A percentile compares a stretch with the other conserved stretches of the same genome.
These are phyloP conservation scores for Tor tambroides DNA, from an alignment of 2,113 vertebrate species.

Conservation along the genomic window DNA sequence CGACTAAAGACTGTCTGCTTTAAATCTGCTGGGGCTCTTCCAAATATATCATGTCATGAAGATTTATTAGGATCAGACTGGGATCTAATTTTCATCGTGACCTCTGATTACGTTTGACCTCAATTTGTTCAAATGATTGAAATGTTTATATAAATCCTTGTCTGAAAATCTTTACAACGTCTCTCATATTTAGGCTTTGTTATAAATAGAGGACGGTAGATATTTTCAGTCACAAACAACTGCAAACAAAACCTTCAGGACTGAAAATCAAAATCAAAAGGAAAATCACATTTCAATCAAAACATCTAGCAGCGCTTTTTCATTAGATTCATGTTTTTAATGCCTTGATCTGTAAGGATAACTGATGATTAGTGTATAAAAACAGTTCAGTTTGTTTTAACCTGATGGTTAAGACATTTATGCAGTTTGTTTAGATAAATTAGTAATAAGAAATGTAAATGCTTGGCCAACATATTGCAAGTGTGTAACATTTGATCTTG, in stretches of 20 bases:
- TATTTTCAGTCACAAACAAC: not conserved
- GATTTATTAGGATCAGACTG: not conserved
- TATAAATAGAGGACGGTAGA: not conserved
- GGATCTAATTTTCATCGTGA: not conserved
- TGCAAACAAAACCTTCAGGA: not conserved
- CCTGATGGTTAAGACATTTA: no score
- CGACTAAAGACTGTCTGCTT: not conserved
- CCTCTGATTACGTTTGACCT: not conserved
- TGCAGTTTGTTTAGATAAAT: no score
- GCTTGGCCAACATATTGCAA: no score
- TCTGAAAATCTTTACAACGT: not conserved
- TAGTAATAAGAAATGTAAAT: no score
- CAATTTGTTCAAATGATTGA: no score
- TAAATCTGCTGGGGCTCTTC: not conserved
- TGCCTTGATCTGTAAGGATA: no score
- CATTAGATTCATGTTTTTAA: no score
- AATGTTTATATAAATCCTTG: not conserved
- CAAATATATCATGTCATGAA: not conserved
- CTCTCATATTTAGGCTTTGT: not conserved
- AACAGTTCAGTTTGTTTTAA: no score
- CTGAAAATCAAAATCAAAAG: not conserved
- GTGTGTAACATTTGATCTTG: no score
- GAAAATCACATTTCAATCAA: not conserved
- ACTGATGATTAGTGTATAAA: no score
- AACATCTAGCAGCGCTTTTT: not conserved